These are phyloP conservation scores for Zaprionus vittiger DNA, from an alignment of 1,140 invertebrate genomes.

Conservation along the genomic window DNA sequence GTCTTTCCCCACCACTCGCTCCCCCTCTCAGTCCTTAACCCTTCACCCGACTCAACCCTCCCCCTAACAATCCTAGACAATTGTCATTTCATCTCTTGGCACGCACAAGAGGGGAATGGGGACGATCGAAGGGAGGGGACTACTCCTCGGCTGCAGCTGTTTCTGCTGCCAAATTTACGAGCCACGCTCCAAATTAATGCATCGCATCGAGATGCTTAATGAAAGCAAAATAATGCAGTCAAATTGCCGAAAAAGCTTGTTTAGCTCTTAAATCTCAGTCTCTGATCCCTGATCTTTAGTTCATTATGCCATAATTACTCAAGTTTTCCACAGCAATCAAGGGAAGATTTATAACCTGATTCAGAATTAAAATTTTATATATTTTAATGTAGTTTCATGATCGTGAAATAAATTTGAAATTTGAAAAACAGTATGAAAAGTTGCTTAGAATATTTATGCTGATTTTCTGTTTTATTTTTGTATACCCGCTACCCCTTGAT, in stretches of 20 bases:
- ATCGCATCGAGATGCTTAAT: constrained; percentile 29
- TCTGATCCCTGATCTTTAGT: neutral
- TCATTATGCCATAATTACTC: constrained; percentile 3
- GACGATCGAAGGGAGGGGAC: neutral
- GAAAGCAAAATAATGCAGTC: constrained; percentile 16
- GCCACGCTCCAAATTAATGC: constrained; percentile 29
- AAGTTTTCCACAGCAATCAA: neutral
- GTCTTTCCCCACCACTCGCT: neutral
- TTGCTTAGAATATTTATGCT: no score
- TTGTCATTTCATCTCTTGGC: constrained; percentile 28
- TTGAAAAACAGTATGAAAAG: neutral
- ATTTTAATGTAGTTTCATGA: neutral
- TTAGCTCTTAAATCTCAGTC: constrained; percentile 1
- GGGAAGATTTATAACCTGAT: neutral
- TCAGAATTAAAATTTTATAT: neutral
- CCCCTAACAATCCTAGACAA: constrained; percentile 1
- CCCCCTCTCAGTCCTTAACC: neutral
- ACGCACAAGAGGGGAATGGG: constrained; percentile 10
- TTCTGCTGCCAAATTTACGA: constrained; percentile 40
- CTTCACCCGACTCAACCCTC: neutral
- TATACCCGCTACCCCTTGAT: no score
- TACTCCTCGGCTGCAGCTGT: constrained; percentile 33
- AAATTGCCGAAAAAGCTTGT: constrained; percentile 13
- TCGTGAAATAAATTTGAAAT: neutral
- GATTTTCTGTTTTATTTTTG: no score